A percentile compares a stretch with the other conserved stretches of the same genome.
These are phyloP conservation scores for Colletes collaris DNA, from an alignment of 2,888 invertebrate genomes.

Conservation along the genomic window DNA sequence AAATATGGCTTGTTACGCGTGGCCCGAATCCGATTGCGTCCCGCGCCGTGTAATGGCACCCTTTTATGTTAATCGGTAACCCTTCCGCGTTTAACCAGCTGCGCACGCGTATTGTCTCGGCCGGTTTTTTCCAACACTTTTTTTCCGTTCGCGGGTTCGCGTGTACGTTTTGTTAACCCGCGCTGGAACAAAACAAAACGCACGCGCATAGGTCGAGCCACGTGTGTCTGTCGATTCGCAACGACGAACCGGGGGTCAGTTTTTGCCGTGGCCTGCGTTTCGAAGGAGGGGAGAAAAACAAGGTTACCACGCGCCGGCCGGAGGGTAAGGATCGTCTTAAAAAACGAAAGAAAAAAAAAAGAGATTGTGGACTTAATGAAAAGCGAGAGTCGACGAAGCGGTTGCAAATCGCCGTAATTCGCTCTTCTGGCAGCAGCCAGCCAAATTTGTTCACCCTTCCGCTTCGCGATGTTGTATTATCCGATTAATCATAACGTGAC, in stretches of 20 bases:
- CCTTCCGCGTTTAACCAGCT: conserved; percentile 82
- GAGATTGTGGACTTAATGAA: conserved; percentile 44
- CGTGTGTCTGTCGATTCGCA: conserved; percentile 48
- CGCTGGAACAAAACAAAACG: conserved; percentile 58
- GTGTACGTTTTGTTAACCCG: conserved; percentile 60
- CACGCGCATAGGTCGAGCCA: conserved; percentile 54
- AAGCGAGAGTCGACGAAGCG: conserved; percentile 56
- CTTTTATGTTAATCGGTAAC: conserved; percentile 81
- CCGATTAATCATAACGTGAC: conserved; percentile 50
- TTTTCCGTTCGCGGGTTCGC: conserved; percentile 51
- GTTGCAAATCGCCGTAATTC: conserved; percentile 68
- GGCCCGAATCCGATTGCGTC: conserved; percentile 59
- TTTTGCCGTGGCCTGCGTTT: conserved; percentile 37
- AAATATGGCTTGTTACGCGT: conserved; percentile 52
- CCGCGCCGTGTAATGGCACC: conserved; percentile 77
- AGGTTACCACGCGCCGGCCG: conserved; percentile 29
- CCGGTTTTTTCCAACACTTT: conserved; percentile 52
- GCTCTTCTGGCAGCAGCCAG: conserved; percentile 19
- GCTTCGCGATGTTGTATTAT: conserved; percentile 16
- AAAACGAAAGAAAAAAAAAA: conserved; percentile 1
- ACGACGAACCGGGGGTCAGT: conserved; percentile 33
- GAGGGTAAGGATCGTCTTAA: conserved; percentile 27
- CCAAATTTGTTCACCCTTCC: conserved; percentile 22
- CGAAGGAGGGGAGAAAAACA: conserved; percentile 28
- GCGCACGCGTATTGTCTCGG: conserved; percentile 74